phyloP scores from a whole-genome alignment of 2,113 vertebrate genomes.

The Gopherus evgoodei region DNA sequence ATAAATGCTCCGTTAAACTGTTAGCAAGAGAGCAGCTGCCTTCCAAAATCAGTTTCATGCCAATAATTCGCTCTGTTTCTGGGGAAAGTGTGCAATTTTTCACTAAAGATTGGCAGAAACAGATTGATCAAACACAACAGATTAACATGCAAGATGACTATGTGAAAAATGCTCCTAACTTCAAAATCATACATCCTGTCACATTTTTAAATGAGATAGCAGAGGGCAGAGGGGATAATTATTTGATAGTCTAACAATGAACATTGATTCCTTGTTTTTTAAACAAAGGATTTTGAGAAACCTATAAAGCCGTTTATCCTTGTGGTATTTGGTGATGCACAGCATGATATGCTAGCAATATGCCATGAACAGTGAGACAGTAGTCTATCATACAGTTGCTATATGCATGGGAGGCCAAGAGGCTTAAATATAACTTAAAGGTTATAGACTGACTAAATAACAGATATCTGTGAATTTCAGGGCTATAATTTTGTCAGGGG shows the following conservation, averaged over 20 bases:
- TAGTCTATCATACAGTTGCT: background rate
- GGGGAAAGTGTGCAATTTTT: background rate
- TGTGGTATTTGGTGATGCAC: background rate
- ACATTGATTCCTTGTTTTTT: background rate
- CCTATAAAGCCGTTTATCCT: background rate
- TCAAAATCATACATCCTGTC: background rate
- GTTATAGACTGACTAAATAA: background rate
- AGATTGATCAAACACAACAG: background rate
- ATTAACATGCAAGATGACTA: background rate
- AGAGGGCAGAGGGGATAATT: background rate
- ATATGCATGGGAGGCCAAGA: background rate
- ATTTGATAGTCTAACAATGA: background rate
- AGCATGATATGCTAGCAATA: background rate
- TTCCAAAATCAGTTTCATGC: background rate
- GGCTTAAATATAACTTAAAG: background rate
- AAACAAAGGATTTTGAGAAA: background rate
- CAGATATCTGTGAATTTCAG: background rate
- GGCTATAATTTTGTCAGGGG: background rate
- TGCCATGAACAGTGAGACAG: accelerated
- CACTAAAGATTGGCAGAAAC: background rate
- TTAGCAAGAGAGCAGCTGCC: background rate
- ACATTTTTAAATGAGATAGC: background rate
- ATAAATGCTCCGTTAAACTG: background rate
- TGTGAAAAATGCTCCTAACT: background rate
- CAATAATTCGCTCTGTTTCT: background rate